These are phyloP conservation scores for Hiodon alosoides DNA, from an alignment of 2,113 vertebrate genomes.

Conservation along the genomic window DNA sequence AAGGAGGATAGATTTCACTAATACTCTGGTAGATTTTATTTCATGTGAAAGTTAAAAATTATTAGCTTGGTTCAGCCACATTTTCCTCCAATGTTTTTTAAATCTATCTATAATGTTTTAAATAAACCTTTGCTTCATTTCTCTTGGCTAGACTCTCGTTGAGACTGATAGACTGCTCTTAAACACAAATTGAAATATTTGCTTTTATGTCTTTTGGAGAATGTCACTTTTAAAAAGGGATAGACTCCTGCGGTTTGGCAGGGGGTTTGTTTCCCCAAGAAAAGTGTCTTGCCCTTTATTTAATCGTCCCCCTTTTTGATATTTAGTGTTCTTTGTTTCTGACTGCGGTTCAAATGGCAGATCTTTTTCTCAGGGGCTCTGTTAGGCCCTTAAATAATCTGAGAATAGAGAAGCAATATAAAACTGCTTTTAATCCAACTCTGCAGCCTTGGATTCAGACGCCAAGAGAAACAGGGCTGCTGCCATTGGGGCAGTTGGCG, in stretches of 20 bases:
- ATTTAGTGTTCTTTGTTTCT: conserved; percentile 18
- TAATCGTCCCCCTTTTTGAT: conserved; percentile 44
- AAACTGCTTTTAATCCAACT: conserved; percentile 34
- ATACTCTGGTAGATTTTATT: too few relatives aligned
- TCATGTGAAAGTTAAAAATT: neutral
- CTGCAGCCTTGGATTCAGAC: conserved; percentile 8
- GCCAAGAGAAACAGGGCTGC: conserved; percentile 46
- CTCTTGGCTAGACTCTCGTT: conserved; percentile 43
- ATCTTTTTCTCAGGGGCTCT: conserved; percentile 28
- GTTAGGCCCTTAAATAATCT: conserved; percentile 24
- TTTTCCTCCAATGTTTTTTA: conserved; percentile 32
- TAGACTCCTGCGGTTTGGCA: neutral
- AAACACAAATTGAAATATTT: conserved; percentile 49
- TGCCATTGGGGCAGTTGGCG: conserved; percentile 28
- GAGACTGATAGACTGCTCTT: conserved; percentile 46
- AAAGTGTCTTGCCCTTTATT: conserved; percentile 32
- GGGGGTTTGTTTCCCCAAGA: neutral
- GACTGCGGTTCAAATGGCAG: conserved; percentile 28
- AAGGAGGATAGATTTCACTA: too few relatives aligned
- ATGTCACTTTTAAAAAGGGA: conserved; percentile 34
- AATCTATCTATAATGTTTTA: conserved; percentile 14
- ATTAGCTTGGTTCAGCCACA: neutral
- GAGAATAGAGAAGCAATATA: conserved; percentile 31
- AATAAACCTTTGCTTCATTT: conserved; percentile 39
- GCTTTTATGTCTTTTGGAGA: conserved; percentile 54